Percentiles rank a stretch among this genome's conserved stretches.
phyloP scores from a whole-genome alignment of 2,797 vertebrate species.

The Prunella strophiata region DNA sequence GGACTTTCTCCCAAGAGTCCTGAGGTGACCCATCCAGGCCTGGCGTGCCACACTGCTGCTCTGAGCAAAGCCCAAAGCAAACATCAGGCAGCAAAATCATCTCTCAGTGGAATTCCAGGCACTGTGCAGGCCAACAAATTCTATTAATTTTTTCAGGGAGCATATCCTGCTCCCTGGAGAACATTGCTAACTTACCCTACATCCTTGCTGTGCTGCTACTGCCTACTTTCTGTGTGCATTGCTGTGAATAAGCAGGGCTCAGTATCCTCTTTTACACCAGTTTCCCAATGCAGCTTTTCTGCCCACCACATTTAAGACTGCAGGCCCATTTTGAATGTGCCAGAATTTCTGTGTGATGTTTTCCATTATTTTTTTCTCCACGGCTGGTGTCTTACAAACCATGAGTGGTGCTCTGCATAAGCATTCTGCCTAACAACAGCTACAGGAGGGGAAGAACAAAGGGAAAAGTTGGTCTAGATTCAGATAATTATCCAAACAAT shows the following conservation, averaged over 20 bases:
- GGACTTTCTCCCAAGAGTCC: not conserved
- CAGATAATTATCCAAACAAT: slow-evolving; percentile 25
- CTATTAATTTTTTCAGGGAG: not conserved
- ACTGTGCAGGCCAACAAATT: not conserved
- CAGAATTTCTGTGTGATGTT: not conserved
- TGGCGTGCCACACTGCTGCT: not conserved
- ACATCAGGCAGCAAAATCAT: not conserved
- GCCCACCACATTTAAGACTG: not conserved
- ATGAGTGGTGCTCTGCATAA: not conserved
- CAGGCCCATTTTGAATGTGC: not conserved
- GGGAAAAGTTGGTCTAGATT: not conserved
- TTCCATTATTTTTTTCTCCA: not conserved
- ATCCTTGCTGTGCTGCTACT: not conserved
- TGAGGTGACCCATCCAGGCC: not conserved
- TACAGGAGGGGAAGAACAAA: not conserved
- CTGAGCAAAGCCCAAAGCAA: not conserved
- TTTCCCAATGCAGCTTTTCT: not conserved
- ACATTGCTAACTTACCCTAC: not conserved
- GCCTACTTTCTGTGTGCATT: not conserved
- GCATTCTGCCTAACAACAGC: not conserved
- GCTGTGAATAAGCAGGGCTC: not conserved
- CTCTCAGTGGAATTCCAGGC: not conserved
- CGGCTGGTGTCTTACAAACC: not conserved
- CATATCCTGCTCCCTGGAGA: not conserved
- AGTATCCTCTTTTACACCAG: not conserved